Conservation (phyloP, 2,113 vertebrate species). For the Epinephelus lanceolatus region DNA sequence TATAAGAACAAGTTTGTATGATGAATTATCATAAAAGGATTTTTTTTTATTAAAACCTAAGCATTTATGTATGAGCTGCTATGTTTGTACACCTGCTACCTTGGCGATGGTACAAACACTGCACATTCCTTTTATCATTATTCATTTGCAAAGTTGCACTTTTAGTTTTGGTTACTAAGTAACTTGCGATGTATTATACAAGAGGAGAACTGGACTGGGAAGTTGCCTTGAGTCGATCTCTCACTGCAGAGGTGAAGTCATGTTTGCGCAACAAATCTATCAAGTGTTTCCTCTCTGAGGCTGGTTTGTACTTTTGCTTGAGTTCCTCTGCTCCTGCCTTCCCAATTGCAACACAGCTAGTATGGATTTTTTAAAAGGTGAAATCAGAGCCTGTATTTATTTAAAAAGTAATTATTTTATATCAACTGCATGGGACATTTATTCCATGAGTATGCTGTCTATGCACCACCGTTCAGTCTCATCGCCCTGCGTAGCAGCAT, state of each 20-base stretch:
- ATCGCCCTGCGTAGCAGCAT: neutral
- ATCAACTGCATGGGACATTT: constrained; percentile 1
- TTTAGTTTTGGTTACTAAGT: constrained; percentile 18
- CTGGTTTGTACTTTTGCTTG: constrained; percentile 19
- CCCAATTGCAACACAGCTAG: neutral
- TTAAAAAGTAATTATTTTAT: constrained; percentile 16
- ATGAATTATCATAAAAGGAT: constrained; percentile 25
- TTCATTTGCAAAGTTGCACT: constrained; percentile 47
- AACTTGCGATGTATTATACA: constrained; percentile 12
- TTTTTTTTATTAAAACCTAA: constrained; percentile 25
- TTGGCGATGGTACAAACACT: constrained; percentile 33
- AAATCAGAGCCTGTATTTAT: constrained; percentile 13
- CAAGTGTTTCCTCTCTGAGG: constrained; percentile 26
- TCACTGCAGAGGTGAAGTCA: constrained; percentile 22
- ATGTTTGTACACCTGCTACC: constrained; percentile 45
- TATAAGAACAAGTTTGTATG: neutral
- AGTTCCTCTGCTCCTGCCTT: constrained; percentile 6
- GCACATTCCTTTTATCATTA: constrained; percentile 40
- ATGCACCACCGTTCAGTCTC: neutral
- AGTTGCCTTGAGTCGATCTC: constrained; percentile 40
- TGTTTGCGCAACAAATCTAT: constrained; percentile 36
- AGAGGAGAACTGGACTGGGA: neutral
- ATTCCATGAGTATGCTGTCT: neutral
- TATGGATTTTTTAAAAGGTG: neutral
- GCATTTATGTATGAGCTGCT: constrained; percentile 43